Percentiles rank a stretch among this genome's conserved stretches.
phyloP scores from a whole-genome alignment of 2,113 vertebrate species.

The Upupa epops region DNA sequence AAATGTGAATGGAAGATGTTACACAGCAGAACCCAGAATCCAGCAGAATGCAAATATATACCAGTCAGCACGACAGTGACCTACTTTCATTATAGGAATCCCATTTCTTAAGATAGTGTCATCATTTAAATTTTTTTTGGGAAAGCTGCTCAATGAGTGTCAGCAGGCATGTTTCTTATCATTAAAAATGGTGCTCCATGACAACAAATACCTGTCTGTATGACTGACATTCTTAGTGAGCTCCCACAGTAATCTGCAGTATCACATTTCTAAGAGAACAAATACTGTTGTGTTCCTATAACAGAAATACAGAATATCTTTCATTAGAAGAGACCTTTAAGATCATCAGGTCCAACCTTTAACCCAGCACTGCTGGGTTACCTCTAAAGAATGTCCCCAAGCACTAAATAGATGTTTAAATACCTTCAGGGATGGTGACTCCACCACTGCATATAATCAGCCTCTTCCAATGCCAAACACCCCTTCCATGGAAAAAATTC shows the following conservation, averaged over 20 bases:
- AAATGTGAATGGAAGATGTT: slow-evolving; percentile 6
- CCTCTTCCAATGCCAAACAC: too few species aligned
- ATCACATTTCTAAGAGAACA: neutral
- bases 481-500: too few species aligned
- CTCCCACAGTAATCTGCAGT: neutral
- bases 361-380: too few species aligned
- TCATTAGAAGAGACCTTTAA: too few species aligned
- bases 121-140: neutral
- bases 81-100: slow-evolving; percentile 70
- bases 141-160: slow-evolving; percentile 50
- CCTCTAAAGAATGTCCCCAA: too few species aligned
- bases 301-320: neutral
- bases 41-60: slow-evolving; percentile 17
- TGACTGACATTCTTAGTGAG: slow-evolving; percentile 9
- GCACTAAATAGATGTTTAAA: too few species aligned
- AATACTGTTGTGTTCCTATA: neutral
- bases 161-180: slow-evolving; percentile 68
- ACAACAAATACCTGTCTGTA: slow-evolving; percentile 18
- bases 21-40: slow-evolving; percentile 37
- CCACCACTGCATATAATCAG: too few species aligned
- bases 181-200: slow-evolving; percentile 32
- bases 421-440: too few species aligned
- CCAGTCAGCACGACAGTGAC: slow-evolving; percentile 72
- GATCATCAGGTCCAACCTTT: too few species aligned
- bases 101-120: slow-evolving; percentile 37